These are phyloP conservation scores for Bufo bufo DNA, from an alignment of 2,113 vertebrate genomes.

Conservation along the genomic window DNA sequence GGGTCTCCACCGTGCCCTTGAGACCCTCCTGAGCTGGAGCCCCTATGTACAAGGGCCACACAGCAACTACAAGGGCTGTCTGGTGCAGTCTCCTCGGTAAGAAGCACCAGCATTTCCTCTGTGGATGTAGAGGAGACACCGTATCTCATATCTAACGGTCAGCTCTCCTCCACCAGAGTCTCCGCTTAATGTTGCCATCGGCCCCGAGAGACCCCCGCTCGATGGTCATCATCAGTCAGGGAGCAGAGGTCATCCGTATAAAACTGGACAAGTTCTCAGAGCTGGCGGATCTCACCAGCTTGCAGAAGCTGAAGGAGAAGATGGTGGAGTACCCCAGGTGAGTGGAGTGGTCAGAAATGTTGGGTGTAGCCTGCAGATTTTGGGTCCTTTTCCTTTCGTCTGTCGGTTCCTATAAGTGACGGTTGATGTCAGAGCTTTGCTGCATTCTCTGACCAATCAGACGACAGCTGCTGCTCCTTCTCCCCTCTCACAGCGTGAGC, in stretches of 20 bases:
- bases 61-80: neutral
- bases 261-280: slow-evolving; percentile 58
- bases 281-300: slow-evolving; percentile 28
- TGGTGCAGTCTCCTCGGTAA: neutral
- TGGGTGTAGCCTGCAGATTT: neutral
- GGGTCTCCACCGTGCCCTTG: neutral
- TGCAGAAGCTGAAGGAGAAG: slow-evolving; percentile 38
- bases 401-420: no score
- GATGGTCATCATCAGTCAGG: slow-evolving; percentile 58
- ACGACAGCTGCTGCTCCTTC: neutral
- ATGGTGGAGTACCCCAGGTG: slow-evolving; percentile 50
- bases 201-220: slow-evolving; percentile 38
- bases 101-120: neutral
- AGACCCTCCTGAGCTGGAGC: neutral
- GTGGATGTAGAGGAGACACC: neutral
- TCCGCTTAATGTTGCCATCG: neutral
- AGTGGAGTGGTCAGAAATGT: neutral
- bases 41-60: neutral
- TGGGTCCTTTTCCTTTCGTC: no score
- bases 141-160: neutral
- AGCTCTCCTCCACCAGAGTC: neutral
- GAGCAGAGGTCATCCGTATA: slow-evolving; percentile 52
- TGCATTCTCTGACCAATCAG: no score
- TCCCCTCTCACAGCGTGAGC: neutral
- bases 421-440: no score